These are phyloP conservation scores for Stegodyphus mimosarum DNA, from an alignment of 1,140 invertebrate species.

Conservation along the genomic window DNA sequence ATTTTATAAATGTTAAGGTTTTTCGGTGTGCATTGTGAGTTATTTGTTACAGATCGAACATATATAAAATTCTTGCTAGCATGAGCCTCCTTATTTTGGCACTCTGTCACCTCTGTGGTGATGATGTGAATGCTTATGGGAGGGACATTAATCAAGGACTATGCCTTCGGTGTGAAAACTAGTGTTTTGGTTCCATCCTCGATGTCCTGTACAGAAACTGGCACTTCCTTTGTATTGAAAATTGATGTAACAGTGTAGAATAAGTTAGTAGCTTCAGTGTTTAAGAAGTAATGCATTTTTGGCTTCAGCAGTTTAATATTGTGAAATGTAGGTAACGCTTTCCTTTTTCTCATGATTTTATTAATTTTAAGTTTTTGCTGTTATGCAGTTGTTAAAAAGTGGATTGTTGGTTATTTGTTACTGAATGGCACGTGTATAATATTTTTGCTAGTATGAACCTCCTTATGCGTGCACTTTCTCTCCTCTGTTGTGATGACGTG, in stretches of 20 bases:
- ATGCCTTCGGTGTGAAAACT: slow-evolving; percentile 48
- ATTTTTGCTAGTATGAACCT: neutral
- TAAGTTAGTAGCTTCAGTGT: no score
- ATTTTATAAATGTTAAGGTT: no score
- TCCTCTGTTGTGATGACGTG: slow-evolving; percentile 24
- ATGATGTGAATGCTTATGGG: slow-evolving; percentile 35
- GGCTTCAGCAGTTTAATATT: no score
- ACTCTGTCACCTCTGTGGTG: slow-evolving; percentile 29
- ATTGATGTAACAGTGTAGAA: no score
- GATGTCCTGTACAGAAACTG: slow-evolving; percentile 2
- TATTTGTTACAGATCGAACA: neutral
- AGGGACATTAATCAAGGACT: slow-evolving; percentile 4
- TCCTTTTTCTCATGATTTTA: neutral
- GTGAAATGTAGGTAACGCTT: no score
- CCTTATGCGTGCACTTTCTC: slow-evolving; percentile 34
- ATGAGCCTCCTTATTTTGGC: slow-evolving; percentile 35
- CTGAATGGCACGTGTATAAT: neutral
- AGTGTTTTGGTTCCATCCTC: slow-evolving; percentile 40
- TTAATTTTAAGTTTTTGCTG: neutral
- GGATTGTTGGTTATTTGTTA: neutral
- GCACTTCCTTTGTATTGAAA: no score
- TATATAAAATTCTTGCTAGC: no score
- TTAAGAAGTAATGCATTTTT: no score
- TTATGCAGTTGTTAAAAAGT: neutral
- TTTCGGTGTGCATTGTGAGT: neutral